Percentiles rank a stretch among this genome's conserved stretches.
Evolutionary conservation across 2,113 vertebrate species (phyloP).

Genomic region (Triplophysa rosa): DNA sequence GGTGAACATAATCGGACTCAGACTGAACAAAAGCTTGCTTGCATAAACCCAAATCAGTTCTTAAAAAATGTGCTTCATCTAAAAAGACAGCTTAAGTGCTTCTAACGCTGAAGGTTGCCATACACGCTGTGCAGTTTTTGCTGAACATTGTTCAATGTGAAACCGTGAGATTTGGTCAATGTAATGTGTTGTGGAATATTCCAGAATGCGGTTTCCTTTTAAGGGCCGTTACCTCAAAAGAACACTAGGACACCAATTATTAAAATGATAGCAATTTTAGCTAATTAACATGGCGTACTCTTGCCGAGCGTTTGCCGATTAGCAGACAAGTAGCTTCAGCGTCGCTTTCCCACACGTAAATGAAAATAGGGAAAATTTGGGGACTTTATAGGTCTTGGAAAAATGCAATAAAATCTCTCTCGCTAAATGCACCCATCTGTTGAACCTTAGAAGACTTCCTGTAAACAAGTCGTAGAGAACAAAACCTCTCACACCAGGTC

Average conservation of each 20-base stretch:
- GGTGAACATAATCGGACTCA: slow-evolving; percentile 50
- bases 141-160: neutral
- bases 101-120: neutral
- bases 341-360: slow-evolving; percentile 73
- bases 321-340: slow-evolving; percentile 54
- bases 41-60: slow-evolving; percentile 38
- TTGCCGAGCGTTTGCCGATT: neutral
- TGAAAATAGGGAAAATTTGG: slow-evolving; percentile 59
- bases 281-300: slow-evolving; percentile 25
- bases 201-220: neutral
- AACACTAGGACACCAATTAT: slow-evolving; percentile 8
- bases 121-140: neutral
- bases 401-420: slow-evolving; percentile 77
- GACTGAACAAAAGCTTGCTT: slow-evolving; percentile 53
- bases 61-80: slow-evolving; percentile 38
- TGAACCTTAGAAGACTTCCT: slow-evolving; percentile 72
- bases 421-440: slow-evolving; percentile 76
- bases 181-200: slow-evolving; percentile 20
- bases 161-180: neutral
- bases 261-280: slow-evolving; percentile 26
- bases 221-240: neutral
- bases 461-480: slow-evolving; percentile 74
- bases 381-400: slow-evolving; percentile 71
- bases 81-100: neutral
- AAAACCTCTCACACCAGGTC: slow-evolving; percentile 69